Evolutionary conservation across 1,140 invertebrate species (phyloP).

Genomic region (Halictus rubicundus): DNA sequence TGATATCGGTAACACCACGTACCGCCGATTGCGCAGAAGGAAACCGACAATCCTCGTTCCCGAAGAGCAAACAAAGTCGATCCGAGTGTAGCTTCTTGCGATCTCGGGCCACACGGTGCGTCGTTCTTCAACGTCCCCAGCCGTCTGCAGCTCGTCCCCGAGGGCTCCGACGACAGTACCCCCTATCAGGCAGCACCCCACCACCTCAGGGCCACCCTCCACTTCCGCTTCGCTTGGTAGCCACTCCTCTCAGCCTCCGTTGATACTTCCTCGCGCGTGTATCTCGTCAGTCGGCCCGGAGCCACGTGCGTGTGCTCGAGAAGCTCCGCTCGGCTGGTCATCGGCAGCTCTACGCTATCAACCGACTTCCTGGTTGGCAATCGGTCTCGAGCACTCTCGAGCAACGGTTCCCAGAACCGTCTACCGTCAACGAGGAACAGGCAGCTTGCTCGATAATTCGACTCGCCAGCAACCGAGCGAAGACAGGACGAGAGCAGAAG

Average conservation of each 20-base stretch:
- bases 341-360: not conserved
- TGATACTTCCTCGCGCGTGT: constrained; percentile 67
- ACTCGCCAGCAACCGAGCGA: not conserved
- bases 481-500: not conserved
- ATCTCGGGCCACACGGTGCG: not conserved
- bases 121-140: constrained; percentile 20
- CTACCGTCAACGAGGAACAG: not conserved
- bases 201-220: constrained; percentile 59
- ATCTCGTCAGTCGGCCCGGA: constrained; percentile 65
- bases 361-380: not conserved
- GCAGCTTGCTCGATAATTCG: not conserved
- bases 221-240: constrained; percentile 62
- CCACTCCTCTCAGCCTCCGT: constrained; percentile 65
- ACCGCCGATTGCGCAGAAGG: too few species aligned
- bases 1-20: too few species aligned
- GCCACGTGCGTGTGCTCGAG: constrained; percentile 65
- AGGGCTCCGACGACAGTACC: constrained; percentile 9
- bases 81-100: too few species aligned
- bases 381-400: not conserved
- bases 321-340: constrained; percentile 30
- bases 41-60: too few species aligned
- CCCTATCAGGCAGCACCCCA: constrained; percentile 39
- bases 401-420: not conserved
- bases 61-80: too few species aligned
- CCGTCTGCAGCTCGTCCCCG: constrained; percentile 1